Percentiles rank a stretch among this genome's conserved stretches.
Evolutionary conservation across 2,797 vertebrate genomes (phyloP).

Genomic region (Alfaro cultratus): DNA sequence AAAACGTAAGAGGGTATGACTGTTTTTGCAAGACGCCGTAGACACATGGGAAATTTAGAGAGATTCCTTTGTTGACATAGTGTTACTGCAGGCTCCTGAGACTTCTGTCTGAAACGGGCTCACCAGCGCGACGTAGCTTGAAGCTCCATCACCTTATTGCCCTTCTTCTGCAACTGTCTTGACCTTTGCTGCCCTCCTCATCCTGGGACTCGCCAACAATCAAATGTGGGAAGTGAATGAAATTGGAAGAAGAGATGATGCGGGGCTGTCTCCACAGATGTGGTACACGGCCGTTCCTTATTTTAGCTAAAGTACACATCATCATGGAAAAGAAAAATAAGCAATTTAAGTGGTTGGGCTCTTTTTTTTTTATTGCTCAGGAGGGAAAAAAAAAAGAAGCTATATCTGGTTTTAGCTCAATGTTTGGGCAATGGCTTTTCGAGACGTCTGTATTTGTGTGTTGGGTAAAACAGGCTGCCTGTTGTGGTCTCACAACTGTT

Average conservation of each 20-base stretch:
- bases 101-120: slow-evolving; percentile 49
- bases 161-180: slow-evolving; percentile 49
- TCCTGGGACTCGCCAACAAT: slow-evolving; percentile 31
- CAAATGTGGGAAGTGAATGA: slow-evolving; percentile 48
- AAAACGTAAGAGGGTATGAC: neutral
- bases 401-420: slow-evolving; percentile 54
- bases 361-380: slow-evolving; percentile 17
- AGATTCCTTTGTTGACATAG: neutral
- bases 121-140: slow-evolving; percentile 43
- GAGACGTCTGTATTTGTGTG: slow-evolving; percentile 62
- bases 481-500: slow-evolving; percentile 37
- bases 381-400: slow-evolving; percentile 23
- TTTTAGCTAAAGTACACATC: slow-evolving; percentile 57
- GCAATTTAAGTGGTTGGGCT: slow-evolving; percentile 43
- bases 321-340: slow-evolving; percentile 47
- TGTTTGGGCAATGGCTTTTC: slow-evolving; percentile 41
- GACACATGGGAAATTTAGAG: slow-evolving; percentile 6
- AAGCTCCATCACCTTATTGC: slow-evolving; percentile 61
- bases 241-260: slow-evolving; percentile 40
- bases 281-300: slow-evolving; percentile 53
- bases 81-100: slow-evolving; percentile 3
- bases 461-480: slow-evolving; percentile 54
- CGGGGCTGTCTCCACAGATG: slow-evolving; percentile 47
- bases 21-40: neutral
- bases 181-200: slow-evolving; percentile 64